Base-by-base conservation (phyloP, 1,140 invertebrate species). In the Phymastichus coffea region DNA sequence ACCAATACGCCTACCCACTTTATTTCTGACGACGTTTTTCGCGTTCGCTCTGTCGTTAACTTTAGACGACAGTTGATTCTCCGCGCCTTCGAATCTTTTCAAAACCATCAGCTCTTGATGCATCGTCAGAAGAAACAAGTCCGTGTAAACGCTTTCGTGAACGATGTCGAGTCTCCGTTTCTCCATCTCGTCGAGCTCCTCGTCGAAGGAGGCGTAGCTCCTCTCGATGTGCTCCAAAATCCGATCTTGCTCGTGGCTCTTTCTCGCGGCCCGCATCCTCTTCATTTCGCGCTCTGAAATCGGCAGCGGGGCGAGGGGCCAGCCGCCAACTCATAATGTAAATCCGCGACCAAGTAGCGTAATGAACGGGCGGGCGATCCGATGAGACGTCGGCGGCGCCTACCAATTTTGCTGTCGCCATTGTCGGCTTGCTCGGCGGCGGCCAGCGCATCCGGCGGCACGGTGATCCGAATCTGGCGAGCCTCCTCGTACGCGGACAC, bases 41-140 rank as follows among this genome's bases (percentile, higher is more conserved):
- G 70, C 64, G 43, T 64, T 66, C 19, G 51, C 48, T 63, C 65
- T 78, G 22, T 60, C 54, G 40, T 74, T 71, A 14, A 89, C 84
- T 69, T 83, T 85, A 23, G 82, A 79, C 12, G 82, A 81, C 14
- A 93, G 74, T 25, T 80, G 67, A 58, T 87, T 84, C 75, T 94
- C 91, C 44, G 83, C 81, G 44, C 83, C 81, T 72, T 93, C 89
- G 69, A 86, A 92, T 26, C 89, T 84, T 66, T 86, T 88, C 1
- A 94, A 71, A 41, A 93, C 85, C 12, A 88, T 82, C 62, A 93
- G 79, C 76, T 94, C 91, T 73, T 91, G 87, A 75, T 91, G 88
- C 10, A 92, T 70, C 14, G 87, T 88, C n/a, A 91, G 81, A 53
- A 92, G 73, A 72, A 85, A 86, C 26, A 87, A 64, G 54, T 86